Evolutionary conservation across 2,113 vertebrate species (phyloP).

Genomic region (Protomyctophum bolini): DNA sequence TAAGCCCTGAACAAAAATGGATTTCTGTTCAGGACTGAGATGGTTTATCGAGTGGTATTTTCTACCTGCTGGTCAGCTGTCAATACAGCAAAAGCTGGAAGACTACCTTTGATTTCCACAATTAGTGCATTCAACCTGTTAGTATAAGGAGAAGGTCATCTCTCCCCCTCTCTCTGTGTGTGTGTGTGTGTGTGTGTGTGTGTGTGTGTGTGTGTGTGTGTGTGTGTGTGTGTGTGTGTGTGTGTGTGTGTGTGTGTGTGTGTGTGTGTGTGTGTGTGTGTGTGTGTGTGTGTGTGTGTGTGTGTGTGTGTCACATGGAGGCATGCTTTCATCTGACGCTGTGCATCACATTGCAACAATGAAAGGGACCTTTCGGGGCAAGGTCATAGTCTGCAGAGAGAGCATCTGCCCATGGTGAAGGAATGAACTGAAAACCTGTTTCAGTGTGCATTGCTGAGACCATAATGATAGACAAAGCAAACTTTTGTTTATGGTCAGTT

Average conservation of each 20-base stretch:
- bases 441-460: no score
- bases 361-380: no score
- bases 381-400: no score
- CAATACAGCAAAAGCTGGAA: conserved; percentile 55
- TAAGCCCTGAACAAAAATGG: conserved; percentile 47
- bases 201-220: conserved; percentile 8
- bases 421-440: no score
- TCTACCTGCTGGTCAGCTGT: conserved; percentile 63
- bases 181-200: neutral
- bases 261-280: neutral
- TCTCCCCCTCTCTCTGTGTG: conserved; percentile 3
- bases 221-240: neutral
- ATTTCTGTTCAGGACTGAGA: conserved; percentile 53
- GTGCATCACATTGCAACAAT: no score
- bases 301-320: neutral
- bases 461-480: no score
- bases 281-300: conserved; percentile 8
- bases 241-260: neutral
- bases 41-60: conserved; percentile 56
- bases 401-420: no score
- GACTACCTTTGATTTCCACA: conserved; percentile 56
- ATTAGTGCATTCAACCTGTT: conserved; percentile 33
- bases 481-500: no score
- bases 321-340: neutral
- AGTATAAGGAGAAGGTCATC: conserved; percentile 43